These are phyloP conservation scores for Himalopsyche phryganea DNA, from an alignment of 1,140 invertebrate genomes.

Conservation along the genomic window DNA sequence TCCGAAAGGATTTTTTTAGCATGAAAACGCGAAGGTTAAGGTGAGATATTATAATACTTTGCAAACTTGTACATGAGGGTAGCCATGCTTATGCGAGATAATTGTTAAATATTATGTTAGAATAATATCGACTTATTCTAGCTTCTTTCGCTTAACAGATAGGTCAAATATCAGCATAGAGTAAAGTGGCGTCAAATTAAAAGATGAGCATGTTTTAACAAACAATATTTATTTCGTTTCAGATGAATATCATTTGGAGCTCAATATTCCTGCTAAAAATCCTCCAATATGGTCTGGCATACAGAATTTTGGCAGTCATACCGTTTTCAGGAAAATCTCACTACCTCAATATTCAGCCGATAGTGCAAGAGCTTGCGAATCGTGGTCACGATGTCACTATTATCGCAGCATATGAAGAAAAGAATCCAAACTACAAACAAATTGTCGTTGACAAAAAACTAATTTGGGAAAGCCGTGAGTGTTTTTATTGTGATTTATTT, in stretches of 20 bases:
- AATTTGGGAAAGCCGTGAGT: constrained; percentile 25
- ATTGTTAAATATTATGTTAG: too few species aligned
- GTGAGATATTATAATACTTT: too few species aligned
- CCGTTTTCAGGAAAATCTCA: constrained; percentile 33
- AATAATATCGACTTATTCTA: too few species aligned
- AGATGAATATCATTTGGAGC: constrained; percentile 27
- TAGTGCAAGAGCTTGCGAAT: constrained; percentile 28
- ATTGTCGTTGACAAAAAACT: constrained; percentile 19
- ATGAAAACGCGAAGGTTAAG: too few species aligned
- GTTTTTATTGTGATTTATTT: constrained; percentile 3
- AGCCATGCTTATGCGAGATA: too few species aligned
- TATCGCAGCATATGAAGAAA: constrained; percentile 15
- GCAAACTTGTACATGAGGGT: too few species aligned
- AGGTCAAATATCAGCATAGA: too few species aligned
- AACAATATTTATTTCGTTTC: constrained; percentile 40
- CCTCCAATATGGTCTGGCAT: constrained; percentile 33
- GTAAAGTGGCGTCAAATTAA: too few species aligned
- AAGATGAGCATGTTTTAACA: too few species aligned
- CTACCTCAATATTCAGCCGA: constrained; percentile 29
- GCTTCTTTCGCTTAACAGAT: too few species aligned
- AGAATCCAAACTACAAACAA: constrained; percentile 24
- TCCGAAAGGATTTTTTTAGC: too few species aligned
- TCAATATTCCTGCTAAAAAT: constrained; percentile 32
- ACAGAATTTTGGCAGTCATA: constrained; percentile 33
- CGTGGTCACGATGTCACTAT: constrained; percentile 36